phyloP scores from a whole-genome alignment of 1,140 invertebrate genomes.

The Battus philenor region DNA sequence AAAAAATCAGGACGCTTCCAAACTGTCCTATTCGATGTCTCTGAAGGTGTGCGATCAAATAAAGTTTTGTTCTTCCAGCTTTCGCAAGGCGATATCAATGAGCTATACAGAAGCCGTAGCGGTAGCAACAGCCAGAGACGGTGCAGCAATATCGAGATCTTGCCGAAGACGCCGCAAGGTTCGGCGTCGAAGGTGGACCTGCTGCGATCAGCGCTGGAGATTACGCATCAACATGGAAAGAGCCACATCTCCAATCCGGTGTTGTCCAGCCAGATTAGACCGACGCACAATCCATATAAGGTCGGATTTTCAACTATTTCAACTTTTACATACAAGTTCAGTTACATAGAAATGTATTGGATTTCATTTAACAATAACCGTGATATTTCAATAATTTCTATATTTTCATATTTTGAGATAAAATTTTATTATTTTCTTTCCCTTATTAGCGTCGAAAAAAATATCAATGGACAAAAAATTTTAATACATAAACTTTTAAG shows the following conservation, averaged over 20 bases:
- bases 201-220: slow-evolving; percentile 79
- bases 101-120: slow-evolving; percentile 66
- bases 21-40: too few relatives aligned
- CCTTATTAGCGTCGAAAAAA: too few relatives aligned
- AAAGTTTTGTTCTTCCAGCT: slow-evolving; percentile 63
- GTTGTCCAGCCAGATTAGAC: slow-evolving; percentile 45
- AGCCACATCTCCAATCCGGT: slow-evolving; percentile 63
- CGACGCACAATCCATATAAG: slow-evolving; percentile 47
- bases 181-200: slow-evolving; percentile 81
- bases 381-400: too few relatives aligned
- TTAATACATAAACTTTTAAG: too few relatives aligned
- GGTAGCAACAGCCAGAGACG: slow-evolving; percentile 75
- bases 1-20: too few relatives aligned
- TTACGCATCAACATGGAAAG: slow-evolving; percentile 73
- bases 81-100: slow-evolving; percentile 74
- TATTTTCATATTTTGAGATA: too few relatives aligned
- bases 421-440: too few relatives aligned
- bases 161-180: slow-evolving; percentile 48
- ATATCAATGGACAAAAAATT: too few relatives aligned
- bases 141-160: slow-evolving; percentile 72
- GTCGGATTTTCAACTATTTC: slow-evolving; percentile 25
- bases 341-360: too few relatives aligned
- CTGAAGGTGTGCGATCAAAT: too few relatives aligned
- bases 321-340: background rate
- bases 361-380: too few relatives aligned